phyloP scores from a whole-genome alignment of 2,797 vertebrate species.

The Pterois miles region DNA sequence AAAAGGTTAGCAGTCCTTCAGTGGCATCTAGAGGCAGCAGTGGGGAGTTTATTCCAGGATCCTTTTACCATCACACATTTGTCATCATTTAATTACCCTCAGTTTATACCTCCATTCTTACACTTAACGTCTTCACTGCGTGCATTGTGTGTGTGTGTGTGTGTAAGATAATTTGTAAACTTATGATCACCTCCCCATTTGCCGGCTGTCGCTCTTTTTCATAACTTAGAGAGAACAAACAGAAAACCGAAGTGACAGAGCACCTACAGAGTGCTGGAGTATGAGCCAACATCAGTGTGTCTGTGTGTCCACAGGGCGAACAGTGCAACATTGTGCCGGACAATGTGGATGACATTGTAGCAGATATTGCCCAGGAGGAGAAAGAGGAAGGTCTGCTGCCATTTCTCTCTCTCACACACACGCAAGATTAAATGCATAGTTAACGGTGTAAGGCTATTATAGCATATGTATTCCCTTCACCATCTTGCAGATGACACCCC shows the following conservation, averaged over 20 bases:
- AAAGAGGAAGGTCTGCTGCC: slow-evolving; percentile 93
- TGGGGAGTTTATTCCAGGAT: slow-evolving; percentile 7
- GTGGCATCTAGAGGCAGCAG: slow-evolving; percentile 73
- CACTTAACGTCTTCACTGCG: neutral
- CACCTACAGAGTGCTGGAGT: neutral
- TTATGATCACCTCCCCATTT: slow-evolving; percentile 4
- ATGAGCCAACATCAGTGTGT: slow-evolving; percentile 19
- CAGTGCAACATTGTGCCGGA: slow-evolving; percentile 98
- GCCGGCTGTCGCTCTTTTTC: neutral
- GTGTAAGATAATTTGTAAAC: neutral
- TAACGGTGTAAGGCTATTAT: neutral
- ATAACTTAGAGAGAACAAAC: neutral
- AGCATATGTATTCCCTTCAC: neutral
- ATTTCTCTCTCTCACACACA: neutral
- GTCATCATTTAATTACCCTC: neutral
- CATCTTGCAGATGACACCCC: slow-evolving; percentile 92
- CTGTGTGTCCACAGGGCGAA: slow-evolving; percentile 88
- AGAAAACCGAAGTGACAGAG: neutral
- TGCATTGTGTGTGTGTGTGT: neutral
- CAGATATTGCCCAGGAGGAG: slow-evolving; percentile 96
- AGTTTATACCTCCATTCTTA: neutral
- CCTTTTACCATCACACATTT: neutral
- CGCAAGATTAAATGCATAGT: neutral
- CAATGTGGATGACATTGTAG: slow-evolving; percentile 97
- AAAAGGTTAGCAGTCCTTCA: slow-evolving; percentile 44